Evolutionary conservation across 1,140 invertebrate genomes (phyloP).

Genomic region (Hycleus phaleratus): DNA sequence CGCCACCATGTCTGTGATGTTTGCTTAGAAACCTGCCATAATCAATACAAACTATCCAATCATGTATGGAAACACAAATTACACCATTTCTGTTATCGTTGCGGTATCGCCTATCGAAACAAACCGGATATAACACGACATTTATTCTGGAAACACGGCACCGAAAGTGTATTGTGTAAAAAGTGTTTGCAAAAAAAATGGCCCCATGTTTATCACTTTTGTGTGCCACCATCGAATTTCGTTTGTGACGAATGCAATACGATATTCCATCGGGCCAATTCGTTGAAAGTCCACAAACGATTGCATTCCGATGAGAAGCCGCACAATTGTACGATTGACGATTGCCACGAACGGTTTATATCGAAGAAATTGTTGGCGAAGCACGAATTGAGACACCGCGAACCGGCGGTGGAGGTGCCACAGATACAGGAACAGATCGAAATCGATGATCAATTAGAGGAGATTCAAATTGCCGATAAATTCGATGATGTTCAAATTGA

Average conservation of each 20-base stretch:
- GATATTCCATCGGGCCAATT: slow-evolving; percentile 66
- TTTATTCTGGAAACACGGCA: slow-evolving; percentile 85
- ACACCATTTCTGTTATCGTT: slow-evolving; percentile 75
- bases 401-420: slow-evolving; percentile 36
- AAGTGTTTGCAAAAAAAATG: slow-evolving; percentile 80
- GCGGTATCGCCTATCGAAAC: slow-evolving; percentile 75
- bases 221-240: slow-evolving; percentile 67
- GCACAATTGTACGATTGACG: slow-evolving; percentile 58
- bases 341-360: slow-evolving; percentile 68
- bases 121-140: slow-evolving; percentile 81
- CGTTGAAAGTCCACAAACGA: slow-evolving; percentile 72
- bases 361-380: slow-evolving; percentile 68
- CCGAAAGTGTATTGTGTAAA: slow-evolving; percentile 76
- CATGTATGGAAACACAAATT: slow-evolving; percentile 86
- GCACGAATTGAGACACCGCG: slow-evolving; percentile 53
- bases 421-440: slow-evolving; percentile 40
- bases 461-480: slow-evolving; percentile 17
- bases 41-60: slow-evolving; percentile 68
- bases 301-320: slow-evolving; percentile 61
- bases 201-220: slow-evolving; percentile 86
- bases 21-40: slow-evolving; percentile 69
- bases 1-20: slow-evolving; percentile 77
- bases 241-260: slow-evolving; percentile 71
- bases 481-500: slow-evolving; percentile 47
- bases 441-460: slow-evolving; percentile 31